phyloP scores from a whole-genome alignment of 2,888 invertebrate genomes.

The Drepanosiphum platanoidis region DNA sequence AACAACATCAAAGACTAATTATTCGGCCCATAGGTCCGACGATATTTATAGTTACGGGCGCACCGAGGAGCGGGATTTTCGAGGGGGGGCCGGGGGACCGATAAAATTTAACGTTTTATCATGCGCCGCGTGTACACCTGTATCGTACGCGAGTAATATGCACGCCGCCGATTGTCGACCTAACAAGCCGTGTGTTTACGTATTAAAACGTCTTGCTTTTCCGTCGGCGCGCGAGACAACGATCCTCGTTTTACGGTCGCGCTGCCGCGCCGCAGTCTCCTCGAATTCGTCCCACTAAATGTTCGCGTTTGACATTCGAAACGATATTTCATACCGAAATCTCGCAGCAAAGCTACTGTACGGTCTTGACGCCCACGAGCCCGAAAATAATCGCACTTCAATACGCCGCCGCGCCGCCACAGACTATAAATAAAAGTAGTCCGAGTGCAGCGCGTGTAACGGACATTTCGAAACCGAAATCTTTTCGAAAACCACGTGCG shows the following conservation, averaged over 20 bases:
- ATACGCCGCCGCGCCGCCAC: background rate
- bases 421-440: background rate
- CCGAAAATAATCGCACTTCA: conserved; percentile 17
- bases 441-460: background rate
- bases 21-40: conserved; percentile 8
- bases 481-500: background rate
- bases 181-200: background rate
- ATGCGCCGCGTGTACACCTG: background rate
- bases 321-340: background rate
- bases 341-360: background rate
- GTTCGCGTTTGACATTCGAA: background rate
- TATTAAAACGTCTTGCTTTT: background rate
- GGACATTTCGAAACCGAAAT: conserved; percentile 28
- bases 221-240: background rate
- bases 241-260: background rate
- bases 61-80: background rate
- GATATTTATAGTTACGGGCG: conserved; percentile 12
- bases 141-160: background rate
- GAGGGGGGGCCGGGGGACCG: background rate
- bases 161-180: background rate
- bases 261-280: background rate
- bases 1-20: conserved; percentile 25
- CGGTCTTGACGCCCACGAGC: background rate
- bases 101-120: background rate
- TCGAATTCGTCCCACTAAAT: too few species aligned